phyloP scores from a whole-genome alignment of 2,888 invertebrate species.

The Hofmannophila pseudospretella region DNA sequence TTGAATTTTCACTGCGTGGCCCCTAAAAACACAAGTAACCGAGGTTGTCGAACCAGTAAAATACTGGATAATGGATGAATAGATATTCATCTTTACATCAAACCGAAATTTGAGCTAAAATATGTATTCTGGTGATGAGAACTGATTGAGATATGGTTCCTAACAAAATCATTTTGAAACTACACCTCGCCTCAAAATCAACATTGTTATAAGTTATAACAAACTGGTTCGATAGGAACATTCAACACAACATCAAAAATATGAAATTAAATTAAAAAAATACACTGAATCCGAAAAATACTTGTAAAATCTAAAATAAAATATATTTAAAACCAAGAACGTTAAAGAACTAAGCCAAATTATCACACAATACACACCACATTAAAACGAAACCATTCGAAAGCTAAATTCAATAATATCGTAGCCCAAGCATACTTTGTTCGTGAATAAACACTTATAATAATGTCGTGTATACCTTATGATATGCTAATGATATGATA shows the following conservation, averaged over 20 bases:
- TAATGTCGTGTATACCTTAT: slow-evolving; percentile 45
- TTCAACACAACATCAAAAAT: not conserved
- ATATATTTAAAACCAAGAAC: not conserved
- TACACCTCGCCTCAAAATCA: too few relatives aligned
- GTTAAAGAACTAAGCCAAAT: not conserved
- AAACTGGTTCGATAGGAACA: not conserved
- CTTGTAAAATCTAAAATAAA: not conserved
- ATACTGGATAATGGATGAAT: too few relatives aligned
- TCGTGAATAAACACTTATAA: slow-evolving; percentile 37
- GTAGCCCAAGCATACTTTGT: slow-evolving; percentile 30
- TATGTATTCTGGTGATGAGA: too few relatives aligned
- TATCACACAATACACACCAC: slow-evolving; percentile 1
- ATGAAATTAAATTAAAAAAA: not conserved
- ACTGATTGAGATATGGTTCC: too few relatives aligned
- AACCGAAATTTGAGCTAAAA: too few relatives aligned
- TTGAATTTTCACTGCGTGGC: too few relatives aligned
- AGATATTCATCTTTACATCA: too few relatives aligned
- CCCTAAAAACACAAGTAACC: too few relatives aligned
- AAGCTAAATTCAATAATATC: not conserved
- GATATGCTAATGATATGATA: slow-evolving; percentile 77
- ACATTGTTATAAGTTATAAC: too few relatives aligned
- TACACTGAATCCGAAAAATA: too few relatives aligned
- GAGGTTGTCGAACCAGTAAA: too few relatives aligned
- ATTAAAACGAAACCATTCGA: not conserved
- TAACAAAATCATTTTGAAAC: too few relatives aligned